phyloP scores from a whole-genome alignment of 2,113 vertebrate genomes.

The Phycodurus eques region DNA sequence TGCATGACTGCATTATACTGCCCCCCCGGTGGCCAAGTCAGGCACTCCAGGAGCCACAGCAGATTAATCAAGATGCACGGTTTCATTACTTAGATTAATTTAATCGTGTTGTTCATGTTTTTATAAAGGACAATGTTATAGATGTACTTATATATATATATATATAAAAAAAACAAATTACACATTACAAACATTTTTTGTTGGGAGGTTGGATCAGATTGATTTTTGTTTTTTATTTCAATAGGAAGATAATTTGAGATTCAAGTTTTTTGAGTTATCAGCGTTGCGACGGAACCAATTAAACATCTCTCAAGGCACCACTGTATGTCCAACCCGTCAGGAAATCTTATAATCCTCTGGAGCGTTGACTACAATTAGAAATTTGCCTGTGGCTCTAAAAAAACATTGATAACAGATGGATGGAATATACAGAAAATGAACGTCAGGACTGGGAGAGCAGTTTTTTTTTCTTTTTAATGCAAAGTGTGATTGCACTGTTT shows the following conservation, averaged over 20 bases:
- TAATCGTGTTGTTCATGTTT: no score
- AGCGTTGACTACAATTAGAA: conserved; percentile 1
- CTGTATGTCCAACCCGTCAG: background rate
- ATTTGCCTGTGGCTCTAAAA: no score
- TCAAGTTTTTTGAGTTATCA: background rate
- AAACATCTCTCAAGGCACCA: background rate
- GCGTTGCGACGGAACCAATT: background rate
- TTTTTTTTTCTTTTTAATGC: conserved; percentile 12
- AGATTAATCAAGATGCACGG: no score
- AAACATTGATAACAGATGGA: background rate
- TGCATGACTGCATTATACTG: no score
- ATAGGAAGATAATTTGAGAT: background rate
- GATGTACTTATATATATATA: no score
- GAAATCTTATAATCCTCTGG: background rate
- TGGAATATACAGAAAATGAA: background rate
- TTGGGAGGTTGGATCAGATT: no score
- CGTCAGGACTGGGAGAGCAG: background rate
- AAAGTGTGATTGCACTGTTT: conserved; percentile 47
- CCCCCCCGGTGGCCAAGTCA: no score
- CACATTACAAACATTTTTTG: no score
- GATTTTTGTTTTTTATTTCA: background rate
- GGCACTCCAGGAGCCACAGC: no score
- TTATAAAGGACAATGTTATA: no score
- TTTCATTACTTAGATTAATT: no score
- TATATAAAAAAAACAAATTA: no score